Conservation (phyloP, 2,888 invertebrate genomes). For the Eucriotettix oculatus region DNA sequence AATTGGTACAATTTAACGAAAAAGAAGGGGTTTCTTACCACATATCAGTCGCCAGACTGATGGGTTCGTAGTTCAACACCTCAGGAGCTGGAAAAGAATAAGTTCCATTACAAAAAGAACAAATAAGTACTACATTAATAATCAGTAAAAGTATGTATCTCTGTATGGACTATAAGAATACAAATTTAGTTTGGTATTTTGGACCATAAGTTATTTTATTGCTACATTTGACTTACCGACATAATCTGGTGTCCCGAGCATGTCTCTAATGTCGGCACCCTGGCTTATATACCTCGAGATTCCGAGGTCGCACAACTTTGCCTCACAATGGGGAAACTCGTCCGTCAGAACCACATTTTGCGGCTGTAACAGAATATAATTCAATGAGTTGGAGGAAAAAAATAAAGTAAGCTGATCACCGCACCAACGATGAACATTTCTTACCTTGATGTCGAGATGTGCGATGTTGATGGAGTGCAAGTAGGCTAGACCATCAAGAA, state of each 20-base stretch:
- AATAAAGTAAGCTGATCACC: background rate
- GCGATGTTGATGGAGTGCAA: slow-evolving; percentile 42
- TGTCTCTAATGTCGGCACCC: slow-evolving; percentile 83
- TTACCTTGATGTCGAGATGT: slow-evolving; percentile 44
- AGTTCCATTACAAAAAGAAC: no score
- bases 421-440: background rate
- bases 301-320: slow-evolving; percentile 87
- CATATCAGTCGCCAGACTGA: slow-evolving; percentile 85
- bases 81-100: slow-evolving; percentile 55
- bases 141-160: no score
- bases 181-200: background rate
- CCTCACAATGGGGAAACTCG: slow-evolving; percentile 54
- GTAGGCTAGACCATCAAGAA: slow-evolving; percentile 37
- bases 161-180: no score
- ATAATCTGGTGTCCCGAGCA: slow-evolving; percentile 90
- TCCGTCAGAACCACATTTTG: slow-evolving; percentile 85
- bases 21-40: slow-evolving; percentile 35
- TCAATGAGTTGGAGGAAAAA: background rate
- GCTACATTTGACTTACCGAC: slow-evolving; percentile 50
- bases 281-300: slow-evolving; percentile 83
- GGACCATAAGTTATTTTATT: slow-evolving; percentile 40
- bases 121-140: background rate
- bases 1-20: no score
- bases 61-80: slow-evolving; percentile 88
- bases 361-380: slow-evolving; percentile 41